Conservation (phyloP, 1,140 invertebrate species). For the Heliconius eleuchia region DNA sequence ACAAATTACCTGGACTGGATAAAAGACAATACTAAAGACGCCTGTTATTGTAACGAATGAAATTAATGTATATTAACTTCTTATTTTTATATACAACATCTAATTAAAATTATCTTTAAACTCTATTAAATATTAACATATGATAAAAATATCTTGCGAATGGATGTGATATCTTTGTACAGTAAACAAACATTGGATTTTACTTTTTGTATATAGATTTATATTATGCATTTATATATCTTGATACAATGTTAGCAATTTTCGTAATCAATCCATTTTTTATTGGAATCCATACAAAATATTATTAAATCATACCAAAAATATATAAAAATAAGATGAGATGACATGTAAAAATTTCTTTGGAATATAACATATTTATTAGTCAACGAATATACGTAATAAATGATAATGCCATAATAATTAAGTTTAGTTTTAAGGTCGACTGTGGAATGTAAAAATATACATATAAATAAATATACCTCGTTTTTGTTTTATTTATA, state of each 20-base stretch:
- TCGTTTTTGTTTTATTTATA: slow-evolving; percentile 32
- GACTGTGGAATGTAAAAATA: slow-evolving; percentile 30
- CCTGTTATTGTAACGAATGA: slow-evolving; percentile 86
- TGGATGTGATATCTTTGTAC: neutral
- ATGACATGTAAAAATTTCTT: neutral
- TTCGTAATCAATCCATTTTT: neutral
- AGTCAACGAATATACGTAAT: slow-evolving; percentile 36
- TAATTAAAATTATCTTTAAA: neutral
- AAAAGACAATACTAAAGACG: slow-evolving; percentile 86
- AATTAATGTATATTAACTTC: neutral
- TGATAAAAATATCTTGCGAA: neutral
- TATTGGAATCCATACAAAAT: neutral
- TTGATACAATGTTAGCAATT: neutral
- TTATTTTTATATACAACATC: neutral
- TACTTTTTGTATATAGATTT: neutral
- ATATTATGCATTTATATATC: neutral
- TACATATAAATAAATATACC: slow-evolving; percentile 42
- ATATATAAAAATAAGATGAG: slow-evolving; percentile 6
- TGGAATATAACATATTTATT: slow-evolving; percentile 20
- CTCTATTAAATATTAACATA: neutral
- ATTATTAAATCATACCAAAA: slow-evolving; percentile 37
- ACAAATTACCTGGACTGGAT: slow-evolving; percentile 91
- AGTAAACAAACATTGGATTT: neutral
- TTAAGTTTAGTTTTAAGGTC: slow-evolving; percentile 42
- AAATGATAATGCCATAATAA: slow-evolving; percentile 41